phyloP scores from a whole-genome alignment of 2,113 vertebrate species.

The Trichomycterus rosablanca region DNA sequence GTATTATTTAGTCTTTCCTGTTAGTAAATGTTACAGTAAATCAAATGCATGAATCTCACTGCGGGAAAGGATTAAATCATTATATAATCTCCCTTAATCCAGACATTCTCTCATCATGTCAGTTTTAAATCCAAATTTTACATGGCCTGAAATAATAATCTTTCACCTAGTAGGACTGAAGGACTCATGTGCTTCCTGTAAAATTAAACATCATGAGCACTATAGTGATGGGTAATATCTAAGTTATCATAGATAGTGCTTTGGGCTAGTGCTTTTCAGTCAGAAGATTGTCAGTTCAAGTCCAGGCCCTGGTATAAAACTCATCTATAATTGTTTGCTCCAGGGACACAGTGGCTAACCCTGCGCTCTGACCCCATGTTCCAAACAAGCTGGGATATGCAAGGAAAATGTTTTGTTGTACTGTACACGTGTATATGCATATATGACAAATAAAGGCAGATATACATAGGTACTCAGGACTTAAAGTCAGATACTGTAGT shows the following conservation, averaged over 20 bases:
- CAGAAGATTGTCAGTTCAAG: neutral
- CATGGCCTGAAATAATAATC: slow-evolving; percentile 4
- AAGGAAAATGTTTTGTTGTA: too few relatives aligned
- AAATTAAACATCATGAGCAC: neutral
- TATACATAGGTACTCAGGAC: too few relatives aligned
- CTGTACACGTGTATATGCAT: too few relatives aligned
- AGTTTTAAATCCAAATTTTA: slow-evolving; percentile 31
- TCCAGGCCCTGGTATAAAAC: neutral
- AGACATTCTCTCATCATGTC: slow-evolving; percentile 53
- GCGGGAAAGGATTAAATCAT: slow-evolving; percentile 58
- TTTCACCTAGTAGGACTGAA: neutral
- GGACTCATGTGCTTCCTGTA: neutral
- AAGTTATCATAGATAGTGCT: neutral
- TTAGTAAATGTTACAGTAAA: slow-evolving; percentile 39
- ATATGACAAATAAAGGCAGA: too few relatives aligned
- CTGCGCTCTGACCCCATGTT: too few relatives aligned
- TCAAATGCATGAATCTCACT: slow-evolving; percentile 29
- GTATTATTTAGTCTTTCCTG: neutral
- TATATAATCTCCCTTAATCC: slow-evolving; percentile 63
- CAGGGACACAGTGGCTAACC: neutral
- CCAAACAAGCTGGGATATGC: too few relatives aligned
- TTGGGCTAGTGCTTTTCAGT: neutral
- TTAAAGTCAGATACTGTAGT: too few relatives aligned
- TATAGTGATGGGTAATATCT: neutral
- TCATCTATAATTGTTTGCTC: neutral